Evolutionary conservation across 2,888 invertebrate species (phyloP).

Genomic region (Tenthredo mesomela): DNA sequence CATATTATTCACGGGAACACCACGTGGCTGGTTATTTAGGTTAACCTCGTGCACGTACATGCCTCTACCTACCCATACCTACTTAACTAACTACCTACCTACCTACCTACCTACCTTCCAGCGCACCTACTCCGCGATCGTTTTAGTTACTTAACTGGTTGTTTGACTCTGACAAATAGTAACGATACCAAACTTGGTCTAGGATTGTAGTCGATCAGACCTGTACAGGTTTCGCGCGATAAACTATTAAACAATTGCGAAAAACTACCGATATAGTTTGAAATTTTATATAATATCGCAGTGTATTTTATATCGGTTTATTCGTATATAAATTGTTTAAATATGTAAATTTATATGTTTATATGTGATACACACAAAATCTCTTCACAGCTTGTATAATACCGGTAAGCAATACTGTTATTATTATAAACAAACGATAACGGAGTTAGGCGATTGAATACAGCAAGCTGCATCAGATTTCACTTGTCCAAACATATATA

Average conservation of each 20-base stretch:
- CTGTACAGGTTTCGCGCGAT: not conserved
- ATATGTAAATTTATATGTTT: not conserved
- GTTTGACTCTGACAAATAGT: not conserved
- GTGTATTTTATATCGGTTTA: not conserved
- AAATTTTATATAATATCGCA: not conserved
- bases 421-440: not conserved
- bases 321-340: not conserved
- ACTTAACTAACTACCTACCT: not conserved
- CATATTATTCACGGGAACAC: conserved; percentile 49
- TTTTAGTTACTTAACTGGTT: conserved; percentile 11
- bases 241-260: not conserved
- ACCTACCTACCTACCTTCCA: not conserved
- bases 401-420: not conserved
- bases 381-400: not conserved
- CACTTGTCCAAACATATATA: conserved; percentile 21
- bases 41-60: conserved; percentile 15
- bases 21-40: conserved; percentile 48
- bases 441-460: not conserved
- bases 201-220: not conserved
- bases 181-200: not conserved
- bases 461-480: conserved; percentile 11
- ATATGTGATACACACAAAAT: not conserved
- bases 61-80: not conserved
- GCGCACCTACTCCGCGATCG: conserved; percentile 16
- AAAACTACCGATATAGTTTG: too few relatives aligned